Evolutionary conservation across 2,797 vertebrate genomes (phyloP).

Genomic region (Zalophus californianus): DNA sequence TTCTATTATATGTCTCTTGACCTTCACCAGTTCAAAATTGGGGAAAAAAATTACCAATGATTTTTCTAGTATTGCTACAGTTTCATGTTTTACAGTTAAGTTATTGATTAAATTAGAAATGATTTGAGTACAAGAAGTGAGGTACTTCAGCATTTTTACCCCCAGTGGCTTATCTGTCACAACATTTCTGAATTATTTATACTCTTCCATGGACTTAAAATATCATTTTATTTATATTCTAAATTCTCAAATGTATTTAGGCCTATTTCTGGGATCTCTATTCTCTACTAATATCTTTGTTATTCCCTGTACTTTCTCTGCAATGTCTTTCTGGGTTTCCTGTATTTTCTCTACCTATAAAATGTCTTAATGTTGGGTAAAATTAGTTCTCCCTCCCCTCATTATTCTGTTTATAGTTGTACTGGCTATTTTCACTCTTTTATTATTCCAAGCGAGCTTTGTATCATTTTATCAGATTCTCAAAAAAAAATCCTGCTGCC

Average conservation of each 20-base stretch:
- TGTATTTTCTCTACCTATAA: background rate
- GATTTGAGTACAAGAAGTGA: background rate
- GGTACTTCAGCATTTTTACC: background rate
- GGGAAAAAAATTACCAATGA: background rate
- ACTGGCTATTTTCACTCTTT: background rate
- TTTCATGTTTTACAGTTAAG: background rate
- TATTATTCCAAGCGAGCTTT: background rate
- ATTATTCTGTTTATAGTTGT: background rate
- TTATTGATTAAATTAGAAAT: background rate
- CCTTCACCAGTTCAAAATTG: slow-evolving; percentile 32
- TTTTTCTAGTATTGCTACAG: background rate
- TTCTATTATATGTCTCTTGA: background rate
- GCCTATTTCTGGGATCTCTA: background rate
- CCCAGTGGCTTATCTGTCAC: background rate
- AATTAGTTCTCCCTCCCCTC: background rate
- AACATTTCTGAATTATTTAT: slow-evolving; percentile 47
- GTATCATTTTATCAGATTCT: background rate
- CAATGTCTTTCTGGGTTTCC: background rate
- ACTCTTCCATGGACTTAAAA: slow-evolving; percentile 6
- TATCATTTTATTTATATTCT: slow-evolving; percentile 5
- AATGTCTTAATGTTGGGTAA: background rate
- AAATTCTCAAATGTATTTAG: background rate
- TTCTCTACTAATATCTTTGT: background rate
- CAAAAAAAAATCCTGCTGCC: background rate
- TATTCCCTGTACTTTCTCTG: background rate